Base-by-base conservation (phyloP, 2,797 vertebrate genomes). In the Xiphophorus birchmanni region DNA sequence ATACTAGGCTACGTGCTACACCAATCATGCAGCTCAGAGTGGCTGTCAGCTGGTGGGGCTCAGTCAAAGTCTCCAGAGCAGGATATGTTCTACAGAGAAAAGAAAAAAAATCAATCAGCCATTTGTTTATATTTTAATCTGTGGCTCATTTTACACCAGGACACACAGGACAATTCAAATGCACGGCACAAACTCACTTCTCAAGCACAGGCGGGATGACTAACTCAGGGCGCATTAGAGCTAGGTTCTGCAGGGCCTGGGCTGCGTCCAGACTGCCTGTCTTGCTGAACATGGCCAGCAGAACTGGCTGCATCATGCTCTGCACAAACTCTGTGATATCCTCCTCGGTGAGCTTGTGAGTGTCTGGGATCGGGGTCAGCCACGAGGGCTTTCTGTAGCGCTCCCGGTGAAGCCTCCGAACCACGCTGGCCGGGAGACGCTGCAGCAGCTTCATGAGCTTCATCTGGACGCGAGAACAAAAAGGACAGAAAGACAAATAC, bases 251-350 rank as follows among this genome's bases (percentile, higher is more conserved):
- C 87, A 99, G 93, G 79, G 98, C 98, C 84, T 99, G 98, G 56
- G 98, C 98, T 73, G 98, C 98, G 88, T 99, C 98, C 13, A 98
- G 95, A 85, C 98, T 99, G 86, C 98, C 98, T 0, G 97, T 99
- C 95, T 99, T 99, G 92, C 98, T 99, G 92, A 99, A 99, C 98
- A 99, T 99, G 78, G 97, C 98, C 92, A 99, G 93, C 81, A 99
- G 96, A 78, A 99, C 98, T 6, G 98, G 98, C 86, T 99, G 97
- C 96, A 98, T 98, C 95, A 99, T 97, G 89, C 98, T 98, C 52
- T 97, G 93, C 77, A 99, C 98, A 69, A 99, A 99, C 89, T 96
- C 96, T 10, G 97, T 99, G 90, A 99, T 97, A 79, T 99, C 97
- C 78, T 97, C 96, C 90, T 99, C 98, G 4, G 97, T 98, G 83